phyloP scores from a whole-genome alignment of 1,140 invertebrate species.

The Drosophila funebris region DNA sequence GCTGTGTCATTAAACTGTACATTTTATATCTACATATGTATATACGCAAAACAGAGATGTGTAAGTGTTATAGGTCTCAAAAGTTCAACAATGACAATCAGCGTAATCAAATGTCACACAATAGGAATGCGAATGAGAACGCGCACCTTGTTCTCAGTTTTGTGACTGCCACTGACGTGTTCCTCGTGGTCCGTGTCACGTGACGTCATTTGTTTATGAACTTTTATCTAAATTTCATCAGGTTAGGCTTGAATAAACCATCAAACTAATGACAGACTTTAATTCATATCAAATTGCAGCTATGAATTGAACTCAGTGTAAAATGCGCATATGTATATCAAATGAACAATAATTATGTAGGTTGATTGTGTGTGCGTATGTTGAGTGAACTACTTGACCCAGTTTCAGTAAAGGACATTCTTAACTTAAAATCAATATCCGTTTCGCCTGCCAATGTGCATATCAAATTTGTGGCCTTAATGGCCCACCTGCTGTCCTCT shows the following conservation, averaged over 20 bases:
- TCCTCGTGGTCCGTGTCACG: constrained; percentile 22
- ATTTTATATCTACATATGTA: neutral
- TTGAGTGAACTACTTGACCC: constrained; percentile 12
- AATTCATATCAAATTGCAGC: neutral
- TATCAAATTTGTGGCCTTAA: constrained; percentile 10
- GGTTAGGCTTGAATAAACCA: constrained; percentile 11
- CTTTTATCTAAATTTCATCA: constrained; percentile 30
- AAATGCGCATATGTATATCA: neutral
- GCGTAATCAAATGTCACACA: constrained; percentile 24
- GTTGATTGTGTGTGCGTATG: neutral
- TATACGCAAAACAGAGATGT: neutral
- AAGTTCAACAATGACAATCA: constrained; percentile 44
- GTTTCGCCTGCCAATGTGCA: neutral
- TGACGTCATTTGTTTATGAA: constrained; percentile 32
- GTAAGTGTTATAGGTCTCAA: neutral
- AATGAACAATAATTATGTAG: neutral
- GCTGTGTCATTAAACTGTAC: constrained; percentile 15
- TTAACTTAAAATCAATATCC: constrained; percentile 61
- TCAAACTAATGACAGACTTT: neutral
- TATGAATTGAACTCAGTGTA: neutral
- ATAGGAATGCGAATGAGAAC: neutral
- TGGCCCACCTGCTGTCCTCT: too few relatives aligned
- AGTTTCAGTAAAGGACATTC: constrained; percentile 44
- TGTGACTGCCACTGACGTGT: constrained; percentile 36
- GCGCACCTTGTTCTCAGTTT: constrained; percentile 28